Conservation (phyloP, 1,140 invertebrate species). For the Achatina immaculata region DNA sequence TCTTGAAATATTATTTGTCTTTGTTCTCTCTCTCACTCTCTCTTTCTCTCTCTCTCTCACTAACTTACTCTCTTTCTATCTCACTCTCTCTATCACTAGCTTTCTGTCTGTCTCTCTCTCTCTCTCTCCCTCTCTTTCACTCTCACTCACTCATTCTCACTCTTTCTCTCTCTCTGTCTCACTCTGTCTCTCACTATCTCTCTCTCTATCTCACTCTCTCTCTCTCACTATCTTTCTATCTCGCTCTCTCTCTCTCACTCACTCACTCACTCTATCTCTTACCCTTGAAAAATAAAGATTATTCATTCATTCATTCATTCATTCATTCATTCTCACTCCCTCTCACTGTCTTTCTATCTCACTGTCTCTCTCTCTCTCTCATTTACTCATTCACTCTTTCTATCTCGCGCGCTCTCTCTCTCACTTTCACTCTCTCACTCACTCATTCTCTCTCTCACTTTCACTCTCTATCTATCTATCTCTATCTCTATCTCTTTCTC, state of each 20-base stretch:
- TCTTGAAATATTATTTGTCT: neutral
- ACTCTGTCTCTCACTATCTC: neutral
- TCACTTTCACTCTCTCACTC: no score
- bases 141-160: neutral
- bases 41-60: neutral
- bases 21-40: neutral
- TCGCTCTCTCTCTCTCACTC: no score
- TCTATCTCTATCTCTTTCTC: neutral
- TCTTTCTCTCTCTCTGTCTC: constrained; percentile 1
- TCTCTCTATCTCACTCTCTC: no score
- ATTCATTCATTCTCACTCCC: no score
- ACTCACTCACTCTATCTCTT: no score
- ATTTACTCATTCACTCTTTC: no score
- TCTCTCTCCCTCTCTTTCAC: neutral
- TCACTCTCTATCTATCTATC: neutral
- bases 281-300: no score
- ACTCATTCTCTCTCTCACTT: neutral
- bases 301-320: no score
- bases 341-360: no score
- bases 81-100: neutral
- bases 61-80: neutral
- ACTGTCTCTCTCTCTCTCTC: no score
- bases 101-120: neutral
- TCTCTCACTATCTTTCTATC: no score
- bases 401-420: no score